Percentiles rank a stretch among this genome's conserved stretches.
These are phyloP conservation scores for Magallana angulata DNA, from an alignment of 1,140 invertebrate species.

Conservation along the genomic window DNA sequence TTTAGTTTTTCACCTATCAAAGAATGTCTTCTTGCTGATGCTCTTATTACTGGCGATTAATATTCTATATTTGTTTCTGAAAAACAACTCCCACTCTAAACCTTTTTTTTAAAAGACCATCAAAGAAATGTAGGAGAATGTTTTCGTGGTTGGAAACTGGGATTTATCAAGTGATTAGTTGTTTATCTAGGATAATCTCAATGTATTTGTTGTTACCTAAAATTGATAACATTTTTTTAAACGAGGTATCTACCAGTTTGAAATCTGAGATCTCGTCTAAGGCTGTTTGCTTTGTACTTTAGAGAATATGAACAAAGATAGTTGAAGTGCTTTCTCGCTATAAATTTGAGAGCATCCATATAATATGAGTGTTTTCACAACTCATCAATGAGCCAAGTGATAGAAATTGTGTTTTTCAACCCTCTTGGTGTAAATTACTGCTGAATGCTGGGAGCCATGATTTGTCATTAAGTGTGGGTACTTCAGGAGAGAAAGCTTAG, in stretches of 20 bases:
- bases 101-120: background rate
- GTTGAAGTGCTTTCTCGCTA: slow-evolving; percentile 16
- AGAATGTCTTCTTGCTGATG: background rate
- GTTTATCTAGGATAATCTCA: slow-evolving; percentile 19
- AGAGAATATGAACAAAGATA: slow-evolving; percentile 1
- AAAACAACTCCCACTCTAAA: slow-evolving; percentile 8
- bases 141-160: background rate
- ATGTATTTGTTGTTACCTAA: slow-evolving; percentile 1
- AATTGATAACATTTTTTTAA: slow-evolving; percentile 14
- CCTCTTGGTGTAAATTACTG: background rate
- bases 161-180: slow-evolving; percentile 6
- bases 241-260: background rate
- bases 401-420: slow-evolving; percentile 27
- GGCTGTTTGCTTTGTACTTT: background rate
- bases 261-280: background rate
- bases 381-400: slow-evolving; percentile 26
- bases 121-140: background rate
- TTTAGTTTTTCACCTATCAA: background rate
- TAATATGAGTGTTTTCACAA: slow-evolving; percentile 16
- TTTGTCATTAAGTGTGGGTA: background rate
- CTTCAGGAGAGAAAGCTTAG: background rate
- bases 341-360: slow-evolving; percentile 24
- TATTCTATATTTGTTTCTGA: background rate
- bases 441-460: background rate
- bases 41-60: background rate